Conservation (phyloP, 2,113 vertebrate species). For the Aspidoscelis tigris region DNA sequence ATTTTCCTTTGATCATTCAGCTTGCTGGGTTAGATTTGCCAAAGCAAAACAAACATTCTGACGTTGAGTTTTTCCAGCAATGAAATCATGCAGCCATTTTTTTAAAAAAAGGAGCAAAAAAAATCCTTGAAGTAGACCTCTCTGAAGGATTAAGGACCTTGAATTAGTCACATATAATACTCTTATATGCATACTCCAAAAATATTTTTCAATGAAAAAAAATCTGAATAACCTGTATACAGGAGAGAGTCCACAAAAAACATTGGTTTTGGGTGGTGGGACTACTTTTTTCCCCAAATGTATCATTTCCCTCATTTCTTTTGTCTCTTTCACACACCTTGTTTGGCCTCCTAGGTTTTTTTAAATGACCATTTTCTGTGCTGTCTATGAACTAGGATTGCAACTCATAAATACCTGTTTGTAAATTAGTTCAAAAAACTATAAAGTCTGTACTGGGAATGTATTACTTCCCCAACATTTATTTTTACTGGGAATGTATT, state of each 20-base stretch:
- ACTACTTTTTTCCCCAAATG: neutral
- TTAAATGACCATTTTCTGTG: neutral
- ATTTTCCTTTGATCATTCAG: constrained; percentile 21
- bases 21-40: constrained; percentile 22
- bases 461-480: too few relatives aligned
- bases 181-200: neutral
- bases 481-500: too few relatives aligned
- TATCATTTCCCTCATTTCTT: neutral
- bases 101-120: neutral
- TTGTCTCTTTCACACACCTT: neutral
- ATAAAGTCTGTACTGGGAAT: too few relatives aligned
- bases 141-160: constrained; percentile 26
- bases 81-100: constrained; percentile 44
- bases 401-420: neutral
- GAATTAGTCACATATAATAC: constrained; percentile 11
- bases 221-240: neutral
- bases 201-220: constrained; percentile 11
- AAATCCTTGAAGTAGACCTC: constrained; percentile 4
- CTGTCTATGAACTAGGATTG: neutral
- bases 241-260: neutral
- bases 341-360: neutral
- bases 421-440: neutral
- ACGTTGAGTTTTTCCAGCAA: constrained; percentile 47
- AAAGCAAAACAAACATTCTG: constrained; percentile 48
- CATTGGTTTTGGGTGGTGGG: too few relatives aligned